Conservation (phyloP, 2,888 invertebrate genomes). For the Bimastos eiseni region DNA sequence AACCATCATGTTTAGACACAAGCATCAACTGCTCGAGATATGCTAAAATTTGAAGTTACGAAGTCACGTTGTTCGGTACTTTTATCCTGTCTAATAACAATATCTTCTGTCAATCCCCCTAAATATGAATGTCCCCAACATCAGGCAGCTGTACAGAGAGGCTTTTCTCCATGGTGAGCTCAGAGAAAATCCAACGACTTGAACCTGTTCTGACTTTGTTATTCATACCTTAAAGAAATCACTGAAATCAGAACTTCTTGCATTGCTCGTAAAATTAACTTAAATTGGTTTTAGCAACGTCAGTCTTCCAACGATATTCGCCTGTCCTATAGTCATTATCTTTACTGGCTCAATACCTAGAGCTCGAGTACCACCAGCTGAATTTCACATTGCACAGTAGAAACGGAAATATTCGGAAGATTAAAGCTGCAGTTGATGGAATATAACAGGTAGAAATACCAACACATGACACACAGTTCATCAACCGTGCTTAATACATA, state of each 20-base stretch:
- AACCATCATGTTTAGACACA: background rate
- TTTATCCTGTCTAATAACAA: background rate
- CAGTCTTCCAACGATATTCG: background rate
- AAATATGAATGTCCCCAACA: background rate
- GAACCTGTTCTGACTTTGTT: background rate
- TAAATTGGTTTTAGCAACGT: background rate
- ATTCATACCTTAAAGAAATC: background rate
- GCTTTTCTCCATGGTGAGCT: background rate
- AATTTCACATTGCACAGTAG: background rate
- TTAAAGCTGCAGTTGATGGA: background rate
- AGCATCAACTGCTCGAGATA: background rate
- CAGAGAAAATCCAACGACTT: background rate
- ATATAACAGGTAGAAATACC: background rate
- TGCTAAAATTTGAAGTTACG: background rate
- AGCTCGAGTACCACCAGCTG: background rate
- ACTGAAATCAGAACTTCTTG: background rate
- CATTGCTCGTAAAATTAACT: background rate
- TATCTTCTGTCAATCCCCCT: background rate
- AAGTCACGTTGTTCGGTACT: background rate
- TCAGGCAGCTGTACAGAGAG: background rate
- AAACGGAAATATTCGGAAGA: background rate
- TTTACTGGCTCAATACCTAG: background rate
- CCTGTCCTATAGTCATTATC: background rate
- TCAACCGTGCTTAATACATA: background rate
- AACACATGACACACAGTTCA: too few relatives aligned